Conservation (phyloP, 2,113 vertebrate species). For the Eretmochelys imbricata region DNA sequence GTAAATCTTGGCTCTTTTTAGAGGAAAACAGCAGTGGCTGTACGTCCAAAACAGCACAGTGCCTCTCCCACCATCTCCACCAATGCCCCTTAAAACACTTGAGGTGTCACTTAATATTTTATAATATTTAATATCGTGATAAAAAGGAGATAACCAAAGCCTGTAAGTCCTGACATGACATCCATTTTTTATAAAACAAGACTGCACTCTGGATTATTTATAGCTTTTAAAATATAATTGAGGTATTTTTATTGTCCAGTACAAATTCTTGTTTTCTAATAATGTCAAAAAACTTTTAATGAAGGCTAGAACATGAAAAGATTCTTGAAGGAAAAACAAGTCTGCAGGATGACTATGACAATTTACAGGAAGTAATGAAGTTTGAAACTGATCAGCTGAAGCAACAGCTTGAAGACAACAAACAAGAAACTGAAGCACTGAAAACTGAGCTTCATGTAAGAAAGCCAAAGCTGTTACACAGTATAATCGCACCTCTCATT, state of each 20-base stretch:
- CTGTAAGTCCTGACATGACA: background rate
- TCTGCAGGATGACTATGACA: constrained; percentile 92
- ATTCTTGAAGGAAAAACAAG: constrained; percentile 89
- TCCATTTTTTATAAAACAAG: background rate
- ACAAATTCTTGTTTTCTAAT: background rate
- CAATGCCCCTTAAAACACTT: background rate
- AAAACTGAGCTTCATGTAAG: constrained; percentile 85
- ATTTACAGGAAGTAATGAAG: constrained; percentile 91
- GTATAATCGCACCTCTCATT: background rate
- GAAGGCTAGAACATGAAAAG: constrained; percentile 91
- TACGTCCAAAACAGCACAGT: background rate
- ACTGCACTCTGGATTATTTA: background rate
- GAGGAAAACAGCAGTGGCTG: background rate
- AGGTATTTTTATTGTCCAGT: background rate
- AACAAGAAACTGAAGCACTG: constrained; percentile 81
- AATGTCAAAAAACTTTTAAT: constrained; percentile 24
- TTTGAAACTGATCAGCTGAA: constrained; percentile 90
- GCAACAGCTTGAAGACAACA: constrained; percentile 83
- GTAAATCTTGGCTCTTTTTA: background rate
- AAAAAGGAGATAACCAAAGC: background rate
- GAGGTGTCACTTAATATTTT: background rate
- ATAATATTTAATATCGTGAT: background rate
- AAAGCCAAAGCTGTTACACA: background rate
- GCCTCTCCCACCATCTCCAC: background rate
- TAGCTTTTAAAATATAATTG: background rate